Evolutionary conservation across 2,113 vertebrate genomes (phyloP).

Genomic region (Antechinus flavipes): DNA sequence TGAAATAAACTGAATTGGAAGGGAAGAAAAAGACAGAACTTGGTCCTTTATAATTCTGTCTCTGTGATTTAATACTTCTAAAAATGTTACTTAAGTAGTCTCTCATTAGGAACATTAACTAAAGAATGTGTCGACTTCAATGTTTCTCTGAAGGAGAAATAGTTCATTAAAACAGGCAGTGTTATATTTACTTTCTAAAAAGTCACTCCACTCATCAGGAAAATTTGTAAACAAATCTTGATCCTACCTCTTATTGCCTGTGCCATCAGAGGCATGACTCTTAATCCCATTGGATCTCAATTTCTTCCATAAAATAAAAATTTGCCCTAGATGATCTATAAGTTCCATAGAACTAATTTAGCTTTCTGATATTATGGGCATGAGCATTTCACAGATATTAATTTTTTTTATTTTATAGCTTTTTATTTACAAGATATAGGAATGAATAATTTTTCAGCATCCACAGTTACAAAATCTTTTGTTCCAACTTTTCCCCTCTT

Average conservation of each 20-base stretch:
- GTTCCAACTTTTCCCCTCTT: too few relatives aligned
- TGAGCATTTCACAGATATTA: background rate
- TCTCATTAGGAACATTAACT: background rate
- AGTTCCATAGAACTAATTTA: background rate
- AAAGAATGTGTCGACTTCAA: background rate
- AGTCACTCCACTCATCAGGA: background rate
- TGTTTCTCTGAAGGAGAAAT: background rate
- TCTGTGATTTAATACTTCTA: background rate
- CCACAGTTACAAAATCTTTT: too few relatives aligned
- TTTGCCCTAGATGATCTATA: background rate
- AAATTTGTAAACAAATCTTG: background rate
- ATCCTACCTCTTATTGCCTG: background rate
- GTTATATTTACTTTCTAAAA: background rate
- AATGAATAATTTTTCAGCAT: too few relatives aligned
- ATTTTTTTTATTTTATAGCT: background rate
- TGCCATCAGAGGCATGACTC: background rate
- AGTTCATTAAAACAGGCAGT: background rate
- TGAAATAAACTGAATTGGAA: background rate
- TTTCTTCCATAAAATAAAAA: background rate
- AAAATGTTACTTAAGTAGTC: background rate
- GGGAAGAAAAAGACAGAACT: background rate
- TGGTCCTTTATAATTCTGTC: background rate
- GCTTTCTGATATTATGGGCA: background rate
- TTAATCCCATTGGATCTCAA: background rate
- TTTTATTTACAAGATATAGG: too few relatives aligned